These are phyloP conservation scores for Alca torda DNA, from an alignment of 2,797 vertebrate genomes.

Conservation along the genomic window DNA sequence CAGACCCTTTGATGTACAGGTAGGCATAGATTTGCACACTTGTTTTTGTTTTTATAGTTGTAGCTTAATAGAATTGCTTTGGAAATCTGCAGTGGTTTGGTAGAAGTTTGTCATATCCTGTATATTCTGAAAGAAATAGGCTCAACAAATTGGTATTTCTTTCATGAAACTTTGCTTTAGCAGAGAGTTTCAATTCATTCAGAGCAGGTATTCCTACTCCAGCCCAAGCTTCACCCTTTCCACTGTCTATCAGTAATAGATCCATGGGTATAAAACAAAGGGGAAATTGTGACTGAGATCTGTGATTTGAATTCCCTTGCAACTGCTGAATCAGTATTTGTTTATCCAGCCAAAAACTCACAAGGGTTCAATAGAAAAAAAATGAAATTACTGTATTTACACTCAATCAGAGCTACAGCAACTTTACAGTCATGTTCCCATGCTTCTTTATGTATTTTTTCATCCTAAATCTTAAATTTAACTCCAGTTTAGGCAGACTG, in stretches of 20 bases:
- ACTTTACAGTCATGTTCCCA: neutral
- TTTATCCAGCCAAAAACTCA: neutral
- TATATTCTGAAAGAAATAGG: neutral
- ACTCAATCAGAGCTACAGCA: neutral
- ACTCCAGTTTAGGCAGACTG: neutral
- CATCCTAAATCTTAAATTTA: neutral
- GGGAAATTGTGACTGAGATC: neutral
- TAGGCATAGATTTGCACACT: neutral
- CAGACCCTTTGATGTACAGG: neutral
- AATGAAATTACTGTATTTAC: neutral
- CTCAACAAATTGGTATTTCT: neutral
- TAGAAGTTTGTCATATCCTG: neutral
- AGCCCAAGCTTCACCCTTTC: neutral
- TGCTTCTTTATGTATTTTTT: neutral
- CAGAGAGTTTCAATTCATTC: neutral
- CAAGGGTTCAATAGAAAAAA: neutral
- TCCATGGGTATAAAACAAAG: neutral
- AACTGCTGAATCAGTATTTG: constrained; percentile 20
- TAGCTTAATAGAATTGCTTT: neutral
- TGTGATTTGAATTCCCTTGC: neutral
- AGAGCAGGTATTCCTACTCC: neutral
- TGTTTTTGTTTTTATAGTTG: neutral
- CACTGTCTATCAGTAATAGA: neutral
- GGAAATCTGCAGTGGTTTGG: neutral
- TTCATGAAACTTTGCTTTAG: neutral